Percentiles rank a stretch among this genome's conserved stretches.
Evolutionary conservation across 2,113 vertebrate species (phyloP).

Genomic region (Amphiprion ocellaris): DNA sequence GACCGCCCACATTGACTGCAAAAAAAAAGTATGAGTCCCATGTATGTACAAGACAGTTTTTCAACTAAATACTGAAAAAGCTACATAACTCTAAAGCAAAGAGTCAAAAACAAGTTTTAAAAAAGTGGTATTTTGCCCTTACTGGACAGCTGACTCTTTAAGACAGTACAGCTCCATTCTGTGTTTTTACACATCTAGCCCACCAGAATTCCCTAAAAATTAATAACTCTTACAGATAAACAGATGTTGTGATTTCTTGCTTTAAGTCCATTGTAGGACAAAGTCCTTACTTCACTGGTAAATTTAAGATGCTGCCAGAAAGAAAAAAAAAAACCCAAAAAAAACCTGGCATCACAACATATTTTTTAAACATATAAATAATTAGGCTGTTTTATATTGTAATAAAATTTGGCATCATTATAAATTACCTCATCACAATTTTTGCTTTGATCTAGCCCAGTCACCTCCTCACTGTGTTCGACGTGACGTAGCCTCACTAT

Average conservation of each 20-base stretch:
- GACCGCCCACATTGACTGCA: constrained; percentile 25
- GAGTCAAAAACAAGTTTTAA: neutral
- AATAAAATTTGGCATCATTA: neutral
- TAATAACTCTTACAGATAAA: neutral
- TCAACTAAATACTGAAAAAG: neutral
- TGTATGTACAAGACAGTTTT: neutral
- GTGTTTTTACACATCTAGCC: neutral
- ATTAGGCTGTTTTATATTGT: neutral
- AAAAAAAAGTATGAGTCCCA: neutral
- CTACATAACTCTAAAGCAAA: neutral
- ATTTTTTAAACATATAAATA: neutral
- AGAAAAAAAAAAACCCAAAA: neutral
- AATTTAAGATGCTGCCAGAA: neutral
- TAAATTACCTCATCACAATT: constrained; percentile 13
- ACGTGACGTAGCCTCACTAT: neutral
- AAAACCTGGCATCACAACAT: neutral
- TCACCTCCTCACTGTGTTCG: neutral
- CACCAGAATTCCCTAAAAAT: neutral
- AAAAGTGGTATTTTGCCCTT: neutral
- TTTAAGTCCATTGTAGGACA: neutral
- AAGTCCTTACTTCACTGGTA: constrained; percentile 2
- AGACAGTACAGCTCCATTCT: too few relatives aligned
- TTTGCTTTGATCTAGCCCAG: neutral
- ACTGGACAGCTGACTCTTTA: too few relatives aligned
- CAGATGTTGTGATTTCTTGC: neutral